Base-by-base conservation (phyloP, 2,797 vertebrate species). In the Melopsittacus undulatus region DNA sequence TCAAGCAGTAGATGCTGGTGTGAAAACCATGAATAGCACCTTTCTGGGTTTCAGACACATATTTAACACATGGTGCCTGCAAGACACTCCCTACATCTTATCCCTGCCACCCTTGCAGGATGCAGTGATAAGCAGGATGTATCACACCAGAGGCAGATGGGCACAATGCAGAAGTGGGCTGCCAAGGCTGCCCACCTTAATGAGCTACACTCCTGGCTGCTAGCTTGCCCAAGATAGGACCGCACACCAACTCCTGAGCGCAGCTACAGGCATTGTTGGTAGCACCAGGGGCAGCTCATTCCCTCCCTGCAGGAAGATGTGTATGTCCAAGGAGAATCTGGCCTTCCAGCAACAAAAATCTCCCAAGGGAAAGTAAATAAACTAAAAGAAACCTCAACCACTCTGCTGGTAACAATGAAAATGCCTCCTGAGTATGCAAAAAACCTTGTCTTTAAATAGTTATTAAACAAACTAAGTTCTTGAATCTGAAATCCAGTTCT, bases 381-480 rank as follows among this genome's bases (percentile, higher is more conserved):
- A 78, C 42, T 54, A 23, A 69, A 91, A 69, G 34, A 79, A 36
- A 0, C 1, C 32, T 42, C n/a, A 59, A 67, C 27, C 10, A 10
- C 24, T 67, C 40, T 75, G 61, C 34, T 76, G 22, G 13, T 57
- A 83, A 86, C 74, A 78, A 72, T 20, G 42, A 81, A 85, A 86
- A n/a, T 11, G 3, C 68, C 43, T 73, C 36, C 54, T 12, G 42
- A 82, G 38, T 61, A 61, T 40, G 63, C 42, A 76, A 69, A 78
- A 79, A n/a, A 1, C 0, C 6, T 27, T 36, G 22, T 51, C 73
- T 94, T 79, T 30, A 74, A 59, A 59, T 45, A 84, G 34, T 59
- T 76, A 78, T 56, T 83, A 89, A 91, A 82, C 32, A 61, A 87
- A 61, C 49, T 15, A 62, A 79, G 40, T 24, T 79, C 66, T 79